Base-by-base conservation (phyloP, 2,113 vertebrate genomes). In the Mionectes macconnelli region DNA sequence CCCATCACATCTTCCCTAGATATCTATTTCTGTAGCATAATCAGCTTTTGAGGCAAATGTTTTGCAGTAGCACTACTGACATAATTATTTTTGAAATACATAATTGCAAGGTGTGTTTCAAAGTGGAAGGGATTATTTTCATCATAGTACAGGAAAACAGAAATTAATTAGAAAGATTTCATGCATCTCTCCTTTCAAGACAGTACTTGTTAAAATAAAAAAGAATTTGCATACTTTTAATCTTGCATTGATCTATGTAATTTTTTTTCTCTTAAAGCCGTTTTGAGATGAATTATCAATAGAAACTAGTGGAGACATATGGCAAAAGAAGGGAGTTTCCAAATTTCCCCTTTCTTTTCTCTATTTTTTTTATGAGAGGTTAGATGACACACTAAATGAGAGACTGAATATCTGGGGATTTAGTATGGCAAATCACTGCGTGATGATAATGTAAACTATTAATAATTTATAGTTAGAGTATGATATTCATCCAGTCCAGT, bases 291-390 rank as follows among this genome's bases (percentile, higher is more conserved):
- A 64, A 74, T 82, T 57, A 5, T 49, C 3, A 14, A 12, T 6
- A 81, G 7, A 53, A 62, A 66, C 52, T 22, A 60, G 24, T 42
- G 7, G 8, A 18, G 27, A 84, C 5, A 44, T 59, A 40, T 55
- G 23, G 3, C 6, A 84, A 66, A 59, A 5, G 28, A 0, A 2
- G 4, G 5, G 15, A 67, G 60, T 12, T 42, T 35, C 2, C 0
- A 10, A 67, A 64, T 14, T 42, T 33, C 2, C 0, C 1, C 31
- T 72, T 47, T 14, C 4, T 12, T 24, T 9, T 15, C 8, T 4
- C 39, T 30, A 20, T 14, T 22, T 44, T 47, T 47, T 69, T 6
- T 3, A 27, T 52, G 5, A 35, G 27, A 30, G 3, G 9, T 53
- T 76, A 44, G 25, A 25, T 55, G 10, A 31, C 16, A 33, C 14